Conservation (phyloP, 2,113 vertebrate species). For the Megaleporinus macrocephalus region DNA sequence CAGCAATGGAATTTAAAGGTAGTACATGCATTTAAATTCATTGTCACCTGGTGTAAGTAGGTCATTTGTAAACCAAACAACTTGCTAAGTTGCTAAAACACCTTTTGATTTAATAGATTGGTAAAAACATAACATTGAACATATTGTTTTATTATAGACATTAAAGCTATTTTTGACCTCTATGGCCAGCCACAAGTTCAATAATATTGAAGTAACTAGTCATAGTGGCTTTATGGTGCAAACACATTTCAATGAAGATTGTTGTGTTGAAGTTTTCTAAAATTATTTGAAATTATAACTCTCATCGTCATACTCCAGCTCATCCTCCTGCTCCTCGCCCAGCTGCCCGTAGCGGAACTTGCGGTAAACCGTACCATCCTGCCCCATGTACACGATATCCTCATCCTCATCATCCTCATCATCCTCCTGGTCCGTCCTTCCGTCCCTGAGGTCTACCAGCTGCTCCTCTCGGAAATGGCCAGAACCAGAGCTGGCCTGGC, state of each 20-base stretch:
- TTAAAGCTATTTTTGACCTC: neutral
- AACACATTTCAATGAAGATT: neutral
- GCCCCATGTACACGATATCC: conserved; percentile 96
- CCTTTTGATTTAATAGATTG: neutral
- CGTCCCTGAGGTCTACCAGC: conserved; percentile 83
- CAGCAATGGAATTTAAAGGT: neutral
- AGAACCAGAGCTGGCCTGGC: conserved; percentile 67
- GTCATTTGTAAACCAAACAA: conserved; percentile 1
- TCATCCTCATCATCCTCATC: conserved; percentile 83
- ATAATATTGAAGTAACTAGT: neutral
- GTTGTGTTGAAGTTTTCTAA: neutral
- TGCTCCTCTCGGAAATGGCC: conserved; percentile 79
- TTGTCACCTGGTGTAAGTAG: neutral
- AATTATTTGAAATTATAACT: conserved; percentile 89
- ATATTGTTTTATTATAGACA: neutral
- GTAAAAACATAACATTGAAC: neutral
- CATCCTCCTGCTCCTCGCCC: conserved; percentile 85
- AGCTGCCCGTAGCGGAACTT: conserved; percentile 93
- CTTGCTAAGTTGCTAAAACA: neutral
- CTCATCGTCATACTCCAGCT: conserved; percentile 96
- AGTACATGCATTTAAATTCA: neutral
- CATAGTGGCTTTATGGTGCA: neutral
- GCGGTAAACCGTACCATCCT: conserved; percentile 91
- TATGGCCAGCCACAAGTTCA: neutral
- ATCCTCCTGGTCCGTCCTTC: conserved; percentile 11